Conservation (phyloP, 2,113 vertebrate genomes). For the Diglossa brunneiventris region DNA sequence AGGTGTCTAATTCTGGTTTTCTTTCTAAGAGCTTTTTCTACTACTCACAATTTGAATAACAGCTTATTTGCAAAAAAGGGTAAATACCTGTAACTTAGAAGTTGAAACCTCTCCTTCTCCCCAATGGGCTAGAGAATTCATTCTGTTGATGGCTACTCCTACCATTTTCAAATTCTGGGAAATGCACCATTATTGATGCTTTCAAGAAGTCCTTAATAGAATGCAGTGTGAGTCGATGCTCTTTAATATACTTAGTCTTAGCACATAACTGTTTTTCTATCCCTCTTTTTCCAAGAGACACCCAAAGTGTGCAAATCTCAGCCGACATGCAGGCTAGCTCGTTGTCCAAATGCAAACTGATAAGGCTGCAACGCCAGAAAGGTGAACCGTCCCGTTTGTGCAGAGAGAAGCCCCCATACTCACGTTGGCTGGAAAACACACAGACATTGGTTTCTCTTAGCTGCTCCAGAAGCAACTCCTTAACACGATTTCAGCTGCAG, state of each 20-base stretch:
- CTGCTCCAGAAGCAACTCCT: conserved; percentile 80
- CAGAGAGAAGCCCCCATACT: conserved; percentile 69
- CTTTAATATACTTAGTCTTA: neutral
- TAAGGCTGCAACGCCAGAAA: neutral
- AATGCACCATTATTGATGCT: neutral
- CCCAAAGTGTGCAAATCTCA: neutral
- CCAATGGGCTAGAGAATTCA: neutral
- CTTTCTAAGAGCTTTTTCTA: neutral
- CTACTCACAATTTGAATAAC: neutral
- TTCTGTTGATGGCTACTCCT: neutral
- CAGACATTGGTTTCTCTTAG: conserved; percentile 79
- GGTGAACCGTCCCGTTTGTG: conserved; percentile 41
- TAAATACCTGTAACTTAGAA: neutral
- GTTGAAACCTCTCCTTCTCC: neutral
- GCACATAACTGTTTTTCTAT: neutral
- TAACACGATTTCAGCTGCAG: conserved; percentile 78
- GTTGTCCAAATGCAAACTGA: neutral
- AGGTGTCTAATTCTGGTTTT: neutral
- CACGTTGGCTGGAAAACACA: conserved; percentile 77
- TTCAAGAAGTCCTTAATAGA: neutral
- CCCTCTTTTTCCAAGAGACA: neutral
- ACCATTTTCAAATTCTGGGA: neutral
- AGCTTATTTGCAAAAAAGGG: neutral
- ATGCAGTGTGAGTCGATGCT: neutral
- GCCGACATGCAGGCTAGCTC: neutral